Evolutionary conservation across 37 sponge, comb jelly and placozoan species (phyloP).

Genomic region (Chondrosia reniformis): DNA sequence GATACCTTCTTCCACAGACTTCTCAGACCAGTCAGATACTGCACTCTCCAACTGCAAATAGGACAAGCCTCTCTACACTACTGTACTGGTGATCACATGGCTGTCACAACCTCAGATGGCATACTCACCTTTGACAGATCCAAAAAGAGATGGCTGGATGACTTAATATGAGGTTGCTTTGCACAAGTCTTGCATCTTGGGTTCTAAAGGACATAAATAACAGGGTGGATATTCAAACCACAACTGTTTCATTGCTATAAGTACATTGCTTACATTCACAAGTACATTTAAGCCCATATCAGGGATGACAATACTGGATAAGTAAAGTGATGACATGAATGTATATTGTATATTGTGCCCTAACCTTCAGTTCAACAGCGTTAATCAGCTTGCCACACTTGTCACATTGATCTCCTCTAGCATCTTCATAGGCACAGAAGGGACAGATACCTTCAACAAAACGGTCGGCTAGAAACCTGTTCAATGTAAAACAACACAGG

Average conservation of each 20-base stretch:
- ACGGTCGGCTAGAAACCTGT: constrained; percentile 94
- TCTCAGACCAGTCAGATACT: constrained; percentile 43
- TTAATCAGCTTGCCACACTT: constrained; percentile 97
- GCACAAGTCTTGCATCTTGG: constrained; percentile 92
- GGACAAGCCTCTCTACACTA: too few species aligned
- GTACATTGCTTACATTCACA: too few species aligned
- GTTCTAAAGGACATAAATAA: not conserved
- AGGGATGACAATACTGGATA: too few species aligned
- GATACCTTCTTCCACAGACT: constrained; percentile 39
- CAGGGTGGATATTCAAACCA: too few species aligned
- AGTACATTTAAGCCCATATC: too few species aligned
- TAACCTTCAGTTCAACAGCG: constrained; percentile 40
- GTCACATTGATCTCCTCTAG: constrained; percentile 98
- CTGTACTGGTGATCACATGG: too few species aligned
- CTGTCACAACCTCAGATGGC: too few species aligned
- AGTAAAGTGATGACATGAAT: too few species aligned
- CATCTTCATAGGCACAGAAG: constrained; percentile 87
- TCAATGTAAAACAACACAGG: not conserved
- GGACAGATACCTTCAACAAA: constrained; percentile 98
- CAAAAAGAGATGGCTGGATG: constrained; percentile 88
- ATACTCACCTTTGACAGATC: constrained; percentile 73
- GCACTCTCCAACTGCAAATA: constrained; percentile 29
- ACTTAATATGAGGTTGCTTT: constrained; percentile 56
- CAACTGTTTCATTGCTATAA: too few species aligned
- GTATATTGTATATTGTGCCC: not conserved